Evolutionary conservation across 2,797 vertebrate genomes (phyloP), one percentile per base, ranked within the genome.

Genomic region (Monodelphis domestica): DNA sequence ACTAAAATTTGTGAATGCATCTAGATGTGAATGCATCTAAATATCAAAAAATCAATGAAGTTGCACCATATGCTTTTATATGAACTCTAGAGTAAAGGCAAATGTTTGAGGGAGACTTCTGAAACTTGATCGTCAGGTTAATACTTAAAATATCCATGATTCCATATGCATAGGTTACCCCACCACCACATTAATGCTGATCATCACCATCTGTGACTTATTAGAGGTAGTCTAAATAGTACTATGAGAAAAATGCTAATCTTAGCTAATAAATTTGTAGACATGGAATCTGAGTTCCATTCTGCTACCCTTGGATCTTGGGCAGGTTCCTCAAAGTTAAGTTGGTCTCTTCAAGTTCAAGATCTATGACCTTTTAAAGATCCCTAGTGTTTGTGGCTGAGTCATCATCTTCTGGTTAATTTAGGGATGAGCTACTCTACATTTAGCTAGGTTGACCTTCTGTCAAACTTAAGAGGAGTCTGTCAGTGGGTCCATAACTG

Each of bases 41-140:
- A 89, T 93, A 59, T 55, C 91, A 87, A 53, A 50, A 29, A 38
- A n/a, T n/a, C n/a, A n/a, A n/a, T n/a, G n/a, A 30, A 54, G 53
- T 38, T 93, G 53, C n/a, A 30, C 51, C 91, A 93, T 56, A 1
- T n/a, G n/a, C 52, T 24, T 96, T 89, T 92, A 84, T 45, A 50
- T 24, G 70, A 24, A 84, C 45, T 70, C 88, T 96, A 15, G 45
- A 53, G 54, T 54, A 88, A 52, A 89, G 70, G 87, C n/a, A 56
- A 55, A 91, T 87, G 94, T 91, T 91, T 94, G 52, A 88, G 87
- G 56, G 52, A 95, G 56, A 63, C 94, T 93, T 94, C 51, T 94
- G 52, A 92, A 84, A 84, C 38, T 14, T 50, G 38, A 84, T 45
- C 38, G 17, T 78, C 45, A 24, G 17, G 17, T 24, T 45, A 9